Evolutionary conservation across 2,113 vertebrate genomes (phyloP), one percentile per base, ranked within the genome.

Genomic region (Archilochus colubris): DNA sequence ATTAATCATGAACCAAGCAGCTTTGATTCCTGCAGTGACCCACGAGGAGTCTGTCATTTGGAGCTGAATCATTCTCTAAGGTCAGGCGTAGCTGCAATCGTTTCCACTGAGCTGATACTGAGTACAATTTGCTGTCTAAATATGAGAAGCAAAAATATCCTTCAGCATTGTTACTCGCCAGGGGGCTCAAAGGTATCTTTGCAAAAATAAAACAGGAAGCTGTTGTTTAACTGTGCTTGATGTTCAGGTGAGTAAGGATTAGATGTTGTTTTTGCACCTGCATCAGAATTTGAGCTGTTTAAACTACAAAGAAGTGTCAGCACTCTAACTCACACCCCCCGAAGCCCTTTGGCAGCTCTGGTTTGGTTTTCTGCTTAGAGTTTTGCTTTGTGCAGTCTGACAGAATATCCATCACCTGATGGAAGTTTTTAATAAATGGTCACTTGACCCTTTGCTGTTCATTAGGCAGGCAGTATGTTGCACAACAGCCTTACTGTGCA

Each of bases 41-140:
- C 50, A 38, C 48, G 54, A 82, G 66, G 44, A 90, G 27, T 28
- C 57, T 61, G 74, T 63, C 53, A 63, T 91, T 91, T 91, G 54
- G 54, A 87, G 74, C 43, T 92, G 89, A 96, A 85, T 89, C 78
- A 67, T 73, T 85, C 63, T 79, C 31, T 73, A 46, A 89, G 76
- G 74, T 79, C 86, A 79, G 51, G 36, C 7, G 0, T 30, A 76
- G 54, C 2, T 2, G 25, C 62, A 89, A 33, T 79, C 21, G 54
- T 82, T 96, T 87, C 55, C 58, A 84, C 50, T 19, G 58, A 51
- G 28, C 40, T 91, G 89, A 31, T 91, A 36, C 5, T 33, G 57
- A 82, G 36, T 27, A 78, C 40, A 57, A 6, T 57, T 82, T 57
- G 28, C 30, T 58, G 28, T 73, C 57, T 73, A 79, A 76, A 76